These are phyloP conservation scores for Drosophila mimetica DNA, from an alignment of 2,888 invertebrate genomes.

Conservation along the genomic window DNA sequence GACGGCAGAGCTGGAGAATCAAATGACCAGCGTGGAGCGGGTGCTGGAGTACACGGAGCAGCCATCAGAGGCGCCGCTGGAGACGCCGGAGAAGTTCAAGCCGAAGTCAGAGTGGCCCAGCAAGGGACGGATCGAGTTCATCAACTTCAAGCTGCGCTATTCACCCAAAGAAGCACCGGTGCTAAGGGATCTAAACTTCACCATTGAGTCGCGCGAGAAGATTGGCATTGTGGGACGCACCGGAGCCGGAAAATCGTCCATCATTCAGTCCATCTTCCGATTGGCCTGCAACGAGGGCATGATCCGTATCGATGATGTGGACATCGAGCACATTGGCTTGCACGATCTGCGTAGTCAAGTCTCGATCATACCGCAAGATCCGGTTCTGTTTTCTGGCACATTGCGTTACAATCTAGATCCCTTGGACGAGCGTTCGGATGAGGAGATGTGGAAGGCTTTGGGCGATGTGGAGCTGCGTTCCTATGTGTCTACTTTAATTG, in stretches of 20 bases:
- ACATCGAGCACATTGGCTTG: slow-evolving; percentile 89
- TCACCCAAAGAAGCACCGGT: slow-evolving; percentile 88
- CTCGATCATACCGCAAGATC: slow-evolving; percentile 97
- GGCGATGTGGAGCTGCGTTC: slow-evolving; percentile 91
- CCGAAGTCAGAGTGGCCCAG: slow-evolving; percentile 88
- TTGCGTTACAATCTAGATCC: slow-evolving; percentile 94
- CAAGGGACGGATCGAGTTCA: slow-evolving; percentile 88
- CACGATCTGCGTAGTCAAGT: slow-evolving; percentile 92
- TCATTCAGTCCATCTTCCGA: slow-evolving; percentile 93
- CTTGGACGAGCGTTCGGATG: slow-evolving; percentile 89
- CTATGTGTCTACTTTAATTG: slow-evolving; percentile 87
- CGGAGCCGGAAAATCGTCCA: slow-evolving; percentile 94
- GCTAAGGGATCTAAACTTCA: slow-evolving; percentile 89
- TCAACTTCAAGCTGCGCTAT: slow-evolving; percentile 89
- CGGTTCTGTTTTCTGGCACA: slow-evolving; percentile 93
- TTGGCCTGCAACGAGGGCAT: slow-evolving; percentile 91
- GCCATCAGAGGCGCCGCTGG: slow-evolving; percentile 87
- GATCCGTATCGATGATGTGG: slow-evolving; percentile 90
- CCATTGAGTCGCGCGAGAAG: slow-evolving; percentile 86
- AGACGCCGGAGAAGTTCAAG: slow-evolving; percentile 83
- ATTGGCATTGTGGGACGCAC: slow-evolving; percentile 94
- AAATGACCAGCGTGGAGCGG: slow-evolving; percentile 93
- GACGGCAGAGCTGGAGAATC: slow-evolving; percentile 92
- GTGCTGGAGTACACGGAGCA: slow-evolving; percentile 92
- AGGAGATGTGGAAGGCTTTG: slow-evolving; percentile 91